Conservation (phyloP, 2,113 vertebrate genomes). For the Psittacula cyanocephala region DNA sequence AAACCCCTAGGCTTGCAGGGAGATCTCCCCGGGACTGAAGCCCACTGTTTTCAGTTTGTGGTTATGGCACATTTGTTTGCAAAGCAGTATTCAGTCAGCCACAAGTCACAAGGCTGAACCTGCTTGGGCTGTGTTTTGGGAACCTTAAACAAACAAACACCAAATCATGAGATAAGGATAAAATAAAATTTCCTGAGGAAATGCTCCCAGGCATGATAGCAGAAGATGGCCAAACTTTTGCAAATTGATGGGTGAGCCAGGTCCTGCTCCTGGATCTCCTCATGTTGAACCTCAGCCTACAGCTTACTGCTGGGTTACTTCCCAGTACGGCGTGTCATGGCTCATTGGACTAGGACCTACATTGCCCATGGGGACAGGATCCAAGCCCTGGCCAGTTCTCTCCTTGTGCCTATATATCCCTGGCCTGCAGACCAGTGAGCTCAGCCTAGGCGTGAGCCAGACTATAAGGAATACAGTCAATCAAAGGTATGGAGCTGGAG, state of each 20-base stretch:
- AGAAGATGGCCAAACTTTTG: not conserved
- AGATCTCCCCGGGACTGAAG: not conserved
- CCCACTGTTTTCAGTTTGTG: constrained; percentile 31
- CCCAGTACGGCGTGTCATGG: not conserved
- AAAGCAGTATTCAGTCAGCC: constrained; percentile 27
- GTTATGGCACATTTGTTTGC: constrained; percentile 22
- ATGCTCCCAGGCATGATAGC: not conserved
- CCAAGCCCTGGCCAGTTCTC: not conserved
- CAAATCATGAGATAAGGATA: constrained; percentile 28
- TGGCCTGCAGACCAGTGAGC: not conserved
- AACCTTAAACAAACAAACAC: constrained; percentile 29
- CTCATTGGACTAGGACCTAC: not conserved
- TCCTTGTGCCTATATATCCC: not conserved
- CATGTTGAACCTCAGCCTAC: not conserved
- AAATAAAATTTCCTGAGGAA: not conserved
- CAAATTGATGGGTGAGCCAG: not conserved
- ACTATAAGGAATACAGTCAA: not conserved
- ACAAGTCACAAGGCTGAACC: constrained; percentile 37
- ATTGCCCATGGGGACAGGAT: not conserved
- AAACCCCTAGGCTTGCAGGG: not conserved
- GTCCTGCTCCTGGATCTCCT: not conserved
- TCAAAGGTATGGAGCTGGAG: not conserved
- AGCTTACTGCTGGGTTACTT: not conserved
- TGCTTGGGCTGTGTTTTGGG: not conserved
- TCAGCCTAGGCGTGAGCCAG: not conserved